These are phyloP conservation scores for Heliconius eleuchia DNA, from an alignment of 1,140 invertebrate species.

Conservation along the genomic window DNA sequence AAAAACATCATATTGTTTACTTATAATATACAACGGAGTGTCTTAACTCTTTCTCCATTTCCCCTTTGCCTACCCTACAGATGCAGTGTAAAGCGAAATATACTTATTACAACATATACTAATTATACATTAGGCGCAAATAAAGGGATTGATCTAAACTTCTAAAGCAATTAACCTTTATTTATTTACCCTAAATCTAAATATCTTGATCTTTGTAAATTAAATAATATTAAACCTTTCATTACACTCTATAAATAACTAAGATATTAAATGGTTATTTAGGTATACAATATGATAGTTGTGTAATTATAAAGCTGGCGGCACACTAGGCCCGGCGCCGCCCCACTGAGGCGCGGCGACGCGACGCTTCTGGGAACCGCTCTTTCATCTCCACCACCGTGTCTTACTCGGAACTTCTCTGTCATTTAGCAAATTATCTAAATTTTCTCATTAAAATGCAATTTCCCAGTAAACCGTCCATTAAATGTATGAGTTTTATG, in stretches of 20 bases:
- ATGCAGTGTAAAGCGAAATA: too few species aligned
- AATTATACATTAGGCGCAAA: not conserved
- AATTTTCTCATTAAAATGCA: constrained; percentile 29
- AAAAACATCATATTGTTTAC: too few species aligned
- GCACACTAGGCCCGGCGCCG: constrained; percentile 41
- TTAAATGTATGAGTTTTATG: not conserved
- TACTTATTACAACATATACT: too few species aligned
- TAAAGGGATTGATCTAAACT: not conserved
- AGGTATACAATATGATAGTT: constrained; percentile 10
- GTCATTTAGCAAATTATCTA: constrained; percentile 34
- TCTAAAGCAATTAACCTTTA: too few species aligned
- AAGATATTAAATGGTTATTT: not conserved
- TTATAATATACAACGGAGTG: too few species aligned
- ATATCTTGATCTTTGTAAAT: not conserved
- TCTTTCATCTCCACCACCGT: constrained; percentile 52
- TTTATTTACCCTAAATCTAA: too few species aligned
- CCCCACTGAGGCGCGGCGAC: constrained; percentile 42
- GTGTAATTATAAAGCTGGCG: constrained; percentile 50
- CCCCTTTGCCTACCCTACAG: too few species aligned
- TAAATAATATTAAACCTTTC: not conserved
- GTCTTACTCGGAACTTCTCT: constrained; percentile 30
- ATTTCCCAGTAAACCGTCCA: constrained; percentile 23
- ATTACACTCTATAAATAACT: not conserved
- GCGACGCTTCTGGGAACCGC: constrained; percentile 49
- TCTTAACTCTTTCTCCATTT: too few species aligned